phyloP scores from a whole-genome alignment of 2,797 vertebrate genomes.

The Alcedo quadribrachys region DNA sequence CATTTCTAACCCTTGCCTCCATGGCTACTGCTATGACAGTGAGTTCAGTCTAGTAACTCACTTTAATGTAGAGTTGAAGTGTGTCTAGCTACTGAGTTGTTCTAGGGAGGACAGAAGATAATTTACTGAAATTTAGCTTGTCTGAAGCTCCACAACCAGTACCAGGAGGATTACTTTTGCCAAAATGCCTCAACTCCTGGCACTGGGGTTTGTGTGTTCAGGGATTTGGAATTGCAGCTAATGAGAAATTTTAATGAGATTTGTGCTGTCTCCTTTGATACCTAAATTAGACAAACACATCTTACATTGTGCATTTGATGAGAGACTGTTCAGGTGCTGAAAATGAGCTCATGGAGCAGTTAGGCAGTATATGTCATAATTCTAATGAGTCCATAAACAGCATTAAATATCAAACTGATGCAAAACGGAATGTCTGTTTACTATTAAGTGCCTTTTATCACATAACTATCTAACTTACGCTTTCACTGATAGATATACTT shows the following conservation, averaged over 20 bases:
- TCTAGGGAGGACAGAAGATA: constrained; percentile 29
- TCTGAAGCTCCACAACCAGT: not conserved
- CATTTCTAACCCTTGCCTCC: constrained; percentile 82
- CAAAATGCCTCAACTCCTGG: constrained; percentile 49
- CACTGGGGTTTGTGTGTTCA: constrained; percentile 64
- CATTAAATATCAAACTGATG: constrained; percentile 56
- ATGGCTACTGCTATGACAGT: constrained; percentile 87
- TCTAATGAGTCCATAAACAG: constrained; percentile 72
- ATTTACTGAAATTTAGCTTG: constrained; percentile 29
- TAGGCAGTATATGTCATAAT: constrained; percentile 59
- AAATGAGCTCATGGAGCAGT: constrained; percentile 52
- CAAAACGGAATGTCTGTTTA: not conserved
- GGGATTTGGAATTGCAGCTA: constrained; percentile 68
- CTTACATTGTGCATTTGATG: constrained; percentile 50
- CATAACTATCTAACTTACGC: not conserved
- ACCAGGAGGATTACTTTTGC: constrained; percentile 61
- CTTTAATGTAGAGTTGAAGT: constrained; percentile 25
- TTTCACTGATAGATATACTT: not conserved
- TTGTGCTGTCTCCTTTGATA: constrained; percentile 71
- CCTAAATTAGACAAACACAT: constrained; percentile 68
- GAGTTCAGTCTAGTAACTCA: constrained; percentile 45
- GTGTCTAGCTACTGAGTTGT: constrained; percentile 35
- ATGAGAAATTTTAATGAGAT: constrained; percentile 79
- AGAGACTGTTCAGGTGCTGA: constrained; percentile 59
- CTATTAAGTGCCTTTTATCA: not conserved